Conservation (phyloP, 2,113 vertebrate species). For the Heterotis niloticus region DNA sequence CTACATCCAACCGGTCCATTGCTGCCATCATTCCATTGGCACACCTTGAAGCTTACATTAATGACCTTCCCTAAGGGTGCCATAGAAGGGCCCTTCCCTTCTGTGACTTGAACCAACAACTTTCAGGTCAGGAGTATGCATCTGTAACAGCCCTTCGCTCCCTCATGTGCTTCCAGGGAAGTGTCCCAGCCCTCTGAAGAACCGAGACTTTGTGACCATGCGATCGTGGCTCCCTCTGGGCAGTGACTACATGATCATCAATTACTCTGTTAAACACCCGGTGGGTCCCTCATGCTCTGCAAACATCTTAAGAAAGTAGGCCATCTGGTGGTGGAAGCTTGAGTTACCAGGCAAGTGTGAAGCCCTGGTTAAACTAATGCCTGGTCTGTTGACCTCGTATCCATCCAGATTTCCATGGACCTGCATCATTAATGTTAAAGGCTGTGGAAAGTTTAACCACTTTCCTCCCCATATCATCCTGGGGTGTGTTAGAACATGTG, state of each 20-base stretch:
- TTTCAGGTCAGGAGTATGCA: not conserved
- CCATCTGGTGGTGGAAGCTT: not conserved
- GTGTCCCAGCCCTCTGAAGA: slow-evolving; percentile 76
- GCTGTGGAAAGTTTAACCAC: too few species aligned
- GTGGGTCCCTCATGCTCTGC: slow-evolving; percentile 50
- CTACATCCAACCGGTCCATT: too few species aligned
- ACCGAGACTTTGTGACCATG: slow-evolving; percentile 82
- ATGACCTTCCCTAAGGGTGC: too few species aligned
- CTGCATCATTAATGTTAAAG: too few species aligned
- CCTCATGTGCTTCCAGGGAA: slow-evolving; percentile 48
- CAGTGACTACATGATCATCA: slow-evolving; percentile 82
- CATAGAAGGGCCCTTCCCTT: too few species aligned
- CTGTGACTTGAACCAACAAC: too few species aligned
- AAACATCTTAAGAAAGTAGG: not conserved
- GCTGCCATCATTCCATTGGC: too few species aligned
- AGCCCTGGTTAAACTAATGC: not conserved
- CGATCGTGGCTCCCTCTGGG: slow-evolving; percentile 82
- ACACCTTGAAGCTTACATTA: too few species aligned
- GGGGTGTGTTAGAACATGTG: too few species aligned
- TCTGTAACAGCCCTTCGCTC: not conserved
- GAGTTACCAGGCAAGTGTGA: not conserved
- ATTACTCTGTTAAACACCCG: slow-evolving; percentile 83
- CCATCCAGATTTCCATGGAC: too few species aligned
- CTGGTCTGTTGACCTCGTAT: too few species aligned
- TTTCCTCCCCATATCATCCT: too few species aligned